Base-by-base conservation (phyloP, 2,113 vertebrate genomes). In the Rattus rattus region DNA sequence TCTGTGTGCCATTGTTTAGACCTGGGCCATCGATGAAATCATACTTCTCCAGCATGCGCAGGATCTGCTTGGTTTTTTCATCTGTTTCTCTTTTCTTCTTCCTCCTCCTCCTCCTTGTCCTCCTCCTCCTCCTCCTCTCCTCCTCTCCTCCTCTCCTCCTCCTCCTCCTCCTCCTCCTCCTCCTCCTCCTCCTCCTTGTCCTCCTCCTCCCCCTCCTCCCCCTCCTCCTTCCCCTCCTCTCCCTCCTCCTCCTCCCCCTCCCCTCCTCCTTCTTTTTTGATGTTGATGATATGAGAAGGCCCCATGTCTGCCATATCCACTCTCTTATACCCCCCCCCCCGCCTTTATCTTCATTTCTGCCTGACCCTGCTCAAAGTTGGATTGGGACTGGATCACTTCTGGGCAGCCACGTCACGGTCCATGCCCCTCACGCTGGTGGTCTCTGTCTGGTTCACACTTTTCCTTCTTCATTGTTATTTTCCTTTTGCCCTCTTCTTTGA, bases 251-350 rank as follows among this genome's bases (percentile, higher is more conserved):
- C 43, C 43, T 43, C 43, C 43, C 43, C 43, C 43, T 43, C 43
- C 43, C 43, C 43, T 43, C 43, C 43, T 43, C 43, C 43, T 43
- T 43, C 43, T 97, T 99, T 99, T 98, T 99, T 99, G 96, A 99
- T 99, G 97, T 99, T 99, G 98, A 99, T 99, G 98, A 99, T 99
- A 96, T 99, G 99, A 16, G 99, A 99, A 0, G 99, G 99, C 33
- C 99, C 99, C 0, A 99, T 91, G 86, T 98, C 99, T 0, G 99
- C 98, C 73, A 99, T 49, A 3, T 99, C 99, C 98, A 98, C 98
- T 0, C 98, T 97, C 83, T 98, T 99, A 96, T 99, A n/a, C 99
- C 98, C 99, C 97, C 98, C n/a, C 99, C 99, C 99, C 99, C 98
- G 98, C 99, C 88, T 99, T 99, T 93, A 99, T 98, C 99, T 99